These are phyloP conservation scores for Agelastica alni DNA, from an alignment of 2,888 invertebrate genomes.

Conservation along the genomic window DNA sequence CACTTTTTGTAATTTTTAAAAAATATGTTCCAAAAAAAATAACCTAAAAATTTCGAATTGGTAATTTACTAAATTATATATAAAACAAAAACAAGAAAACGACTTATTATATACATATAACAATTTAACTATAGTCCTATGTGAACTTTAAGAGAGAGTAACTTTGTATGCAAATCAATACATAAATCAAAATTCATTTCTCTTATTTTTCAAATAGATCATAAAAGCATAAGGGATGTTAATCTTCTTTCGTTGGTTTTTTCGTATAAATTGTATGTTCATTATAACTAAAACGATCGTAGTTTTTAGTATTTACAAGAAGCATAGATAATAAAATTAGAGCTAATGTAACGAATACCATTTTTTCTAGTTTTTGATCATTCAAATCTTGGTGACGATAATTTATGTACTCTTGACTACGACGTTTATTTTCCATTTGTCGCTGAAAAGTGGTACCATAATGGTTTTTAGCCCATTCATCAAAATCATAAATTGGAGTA, in stretches of 20 bases:
- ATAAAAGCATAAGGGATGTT: too few relatives aligned
- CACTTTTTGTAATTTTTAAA: too few relatives aligned
- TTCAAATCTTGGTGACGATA: constrained; percentile 11
- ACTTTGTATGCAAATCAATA: too few relatives aligned
- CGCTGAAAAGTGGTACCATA: constrained; percentile 59
- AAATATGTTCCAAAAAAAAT: too few relatives aligned
- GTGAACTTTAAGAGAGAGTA: too few relatives aligned
- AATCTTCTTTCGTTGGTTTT: background rate
- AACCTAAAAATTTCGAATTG: too few relatives aligned
- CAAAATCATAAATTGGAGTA: constrained; percentile 78
- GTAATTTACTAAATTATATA: too few relatives aligned
- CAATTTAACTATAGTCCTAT: background rate
- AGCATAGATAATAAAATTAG: constrained; percentile 23
- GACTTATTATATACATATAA: background rate
- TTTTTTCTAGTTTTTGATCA: constrained; percentile 24
- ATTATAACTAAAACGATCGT: constrained; percentile 18
- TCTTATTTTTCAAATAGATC: too few relatives aligned
- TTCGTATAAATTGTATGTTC: background rate
- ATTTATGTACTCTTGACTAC: constrained; percentile 20
- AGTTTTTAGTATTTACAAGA: constrained; percentile 3
- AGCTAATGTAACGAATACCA: constrained; percentile 20
- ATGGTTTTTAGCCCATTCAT: constrained; percentile 69
- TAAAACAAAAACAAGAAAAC: constrained; percentile 13
- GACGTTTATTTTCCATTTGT: constrained; percentile 37
- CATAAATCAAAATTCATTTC: too few relatives aligned